These are phyloP conservation scores for Brachypodius melanocephalos DNA, from an alignment of 2,113 vertebrate species.

Conservation along the genomic window DNA sequence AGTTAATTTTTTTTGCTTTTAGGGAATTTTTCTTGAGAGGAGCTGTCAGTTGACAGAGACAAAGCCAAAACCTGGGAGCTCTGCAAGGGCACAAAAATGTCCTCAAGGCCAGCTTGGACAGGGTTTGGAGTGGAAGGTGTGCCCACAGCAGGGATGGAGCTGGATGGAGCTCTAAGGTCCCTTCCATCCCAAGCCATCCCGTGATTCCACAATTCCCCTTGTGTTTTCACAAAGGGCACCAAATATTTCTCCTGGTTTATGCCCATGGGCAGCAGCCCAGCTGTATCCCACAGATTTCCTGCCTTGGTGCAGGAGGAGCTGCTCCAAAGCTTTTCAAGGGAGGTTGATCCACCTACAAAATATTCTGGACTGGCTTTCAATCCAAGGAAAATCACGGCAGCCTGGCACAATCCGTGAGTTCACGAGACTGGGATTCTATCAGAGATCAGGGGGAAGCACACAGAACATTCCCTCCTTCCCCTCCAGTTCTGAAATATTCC, in stretches of 20 bases:
- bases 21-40: background rate
- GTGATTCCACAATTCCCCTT: background rate
- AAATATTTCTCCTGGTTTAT: background rate
- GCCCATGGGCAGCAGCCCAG: background rate
- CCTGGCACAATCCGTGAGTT: background rate
- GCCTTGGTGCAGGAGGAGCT: background rate
- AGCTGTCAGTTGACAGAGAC: background rate
- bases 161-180: background rate
- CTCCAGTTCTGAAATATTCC: background rate
- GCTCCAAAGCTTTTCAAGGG: accelerated
- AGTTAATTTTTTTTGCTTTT: background rate
- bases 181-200: background rate
- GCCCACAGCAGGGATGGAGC: background rate
- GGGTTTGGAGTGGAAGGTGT: background rate
- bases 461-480: background rate
- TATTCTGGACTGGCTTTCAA: background rate
- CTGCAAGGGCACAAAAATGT: background rate
- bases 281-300: background rate
- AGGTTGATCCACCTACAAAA: background rate
- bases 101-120: accelerated
- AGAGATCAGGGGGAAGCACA: background rate
- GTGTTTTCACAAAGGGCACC: background rate
- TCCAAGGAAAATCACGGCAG: background rate
- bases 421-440: background rate
- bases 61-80: background rate